Percentiles rank a stretch among this genome's conserved stretches.
Conservation (phyloP, 1,140 invertebrate genomes). For the Drosophila micromelanica region DNA sequence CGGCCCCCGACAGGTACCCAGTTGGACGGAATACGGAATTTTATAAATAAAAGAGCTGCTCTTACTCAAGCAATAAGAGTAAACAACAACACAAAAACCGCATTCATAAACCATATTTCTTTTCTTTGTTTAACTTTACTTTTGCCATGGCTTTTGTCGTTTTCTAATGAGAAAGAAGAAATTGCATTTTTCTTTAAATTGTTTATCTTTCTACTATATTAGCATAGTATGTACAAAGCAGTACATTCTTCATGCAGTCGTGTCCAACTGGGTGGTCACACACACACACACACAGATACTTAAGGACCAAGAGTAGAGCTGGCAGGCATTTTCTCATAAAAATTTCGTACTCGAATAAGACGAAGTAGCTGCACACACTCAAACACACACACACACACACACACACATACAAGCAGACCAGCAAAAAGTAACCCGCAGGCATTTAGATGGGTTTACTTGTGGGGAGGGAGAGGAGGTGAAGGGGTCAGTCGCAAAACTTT, state of each 20-base stretch:
- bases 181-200: not conserved
- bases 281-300: constrained; percentile 32
- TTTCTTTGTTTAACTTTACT: not conserved
- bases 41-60: too few species aligned
- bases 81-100: too few species aligned
- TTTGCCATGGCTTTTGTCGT: too few species aligned
- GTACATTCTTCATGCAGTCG: constrained; percentile 18
- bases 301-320: constrained; percentile 35
- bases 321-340: constrained; percentile 81
- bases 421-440: constrained; percentile 74
- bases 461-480: not conserved
- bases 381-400: constrained; percentile 7
- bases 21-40: constrained; percentile 3
- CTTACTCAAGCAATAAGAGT: too few species aligned
- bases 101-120: not conserved
- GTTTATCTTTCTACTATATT: not conserved
- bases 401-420: constrained; percentile 31
- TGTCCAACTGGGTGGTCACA: constrained; percentile 40
- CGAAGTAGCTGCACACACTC: constrained; percentile 63
- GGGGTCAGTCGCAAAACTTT: constrained; percentile 55
- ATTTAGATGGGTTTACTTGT: constrained; percentile 37
- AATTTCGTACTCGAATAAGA: constrained; percentile 80
- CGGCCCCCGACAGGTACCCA: constrained; percentile 24
- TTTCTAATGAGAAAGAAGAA: not conserved
- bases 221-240: not conserved